Conservation (phyloP, 23 tunicate species). For the Phallusia fumigata region DNA sequence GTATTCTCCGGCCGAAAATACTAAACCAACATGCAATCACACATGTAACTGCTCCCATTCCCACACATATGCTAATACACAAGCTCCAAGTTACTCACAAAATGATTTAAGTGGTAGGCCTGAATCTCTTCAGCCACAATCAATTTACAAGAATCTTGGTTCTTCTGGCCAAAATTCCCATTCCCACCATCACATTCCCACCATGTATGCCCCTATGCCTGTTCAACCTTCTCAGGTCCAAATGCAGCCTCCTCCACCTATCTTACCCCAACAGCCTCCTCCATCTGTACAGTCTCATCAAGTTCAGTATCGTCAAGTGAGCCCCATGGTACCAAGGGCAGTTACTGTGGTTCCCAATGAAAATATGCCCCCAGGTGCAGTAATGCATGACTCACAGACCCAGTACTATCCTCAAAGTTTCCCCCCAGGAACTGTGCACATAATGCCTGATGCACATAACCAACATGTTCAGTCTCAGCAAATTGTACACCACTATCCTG, state of each 20-base stretch:
- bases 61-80: not conserved
- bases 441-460: not conserved
- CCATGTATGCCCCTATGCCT: not conserved
- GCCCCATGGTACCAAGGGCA: constrained; percentile 13
- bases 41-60: constrained; percentile 2
- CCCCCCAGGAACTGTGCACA: constrained; percentile 2
- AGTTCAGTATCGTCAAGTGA: constrained; percentile 29
- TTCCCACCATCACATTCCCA: not conserved
- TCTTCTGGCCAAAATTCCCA: not conserved
- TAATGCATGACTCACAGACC: constrained; percentile 5
- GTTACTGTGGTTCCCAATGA: not conserved
- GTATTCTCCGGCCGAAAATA: not conserved
- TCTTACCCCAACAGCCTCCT: constrained; percentile 12
- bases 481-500: constrained; percentile 8
- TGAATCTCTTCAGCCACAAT: not conserved
- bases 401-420: not conserved
- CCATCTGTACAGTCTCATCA: constrained; percentile 15
- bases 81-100: not conserved
- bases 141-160: not conserved
- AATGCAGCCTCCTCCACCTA: constrained; percentile 10
- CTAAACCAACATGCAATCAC: not conserved
- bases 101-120: not conserved
- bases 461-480: not conserved
- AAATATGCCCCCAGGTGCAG: not conserved
- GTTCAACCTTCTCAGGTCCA: not conserved